Evolutionary conservation across 2,797 vertebrate genomes (phyloP).

Genomic region (Australoheros facetus): DNA sequence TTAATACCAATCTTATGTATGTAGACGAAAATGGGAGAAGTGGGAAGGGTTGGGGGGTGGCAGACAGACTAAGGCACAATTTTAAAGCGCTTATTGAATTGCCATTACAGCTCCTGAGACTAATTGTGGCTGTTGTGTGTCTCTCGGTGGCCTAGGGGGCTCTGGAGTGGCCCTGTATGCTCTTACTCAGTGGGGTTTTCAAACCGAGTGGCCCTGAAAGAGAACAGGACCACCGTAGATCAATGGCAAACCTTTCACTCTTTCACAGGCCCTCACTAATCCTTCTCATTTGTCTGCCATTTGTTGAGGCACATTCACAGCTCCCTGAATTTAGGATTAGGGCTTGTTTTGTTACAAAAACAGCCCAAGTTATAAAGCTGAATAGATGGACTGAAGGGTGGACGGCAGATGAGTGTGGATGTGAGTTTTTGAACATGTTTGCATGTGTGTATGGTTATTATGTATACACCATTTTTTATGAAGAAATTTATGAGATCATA

Average conservation of each 20-base stretch:
- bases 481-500: constrained; percentile 36
- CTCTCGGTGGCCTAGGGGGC: constrained; percentile 77
- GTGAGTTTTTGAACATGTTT: constrained; percentile 51
- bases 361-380: constrained; percentile 80
- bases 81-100: constrained; percentile 82
- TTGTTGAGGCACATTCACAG: constrained; percentile 84
- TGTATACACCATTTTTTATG: constrained; percentile 36
- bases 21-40: constrained; percentile 72
- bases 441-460: constrained; percentile 43
- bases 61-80: constrained; percentile 73
- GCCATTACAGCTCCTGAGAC: constrained; percentile 82
- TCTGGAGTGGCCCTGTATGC: constrained; percentile 80
- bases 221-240: constrained; percentile 84
- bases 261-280: constrained; percentile 81
- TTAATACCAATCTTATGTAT: constrained; percentile 82
- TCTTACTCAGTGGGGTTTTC: constrained; percentile 82
- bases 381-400: constrained; percentile 74
- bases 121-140: constrained; percentile 83
- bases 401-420: constrained; percentile 58
- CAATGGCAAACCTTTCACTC: constrained; percentile 83
- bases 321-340: constrained; percentile 85
- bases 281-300: constrained; percentile 84
- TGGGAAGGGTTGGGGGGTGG: constrained; percentile 66
- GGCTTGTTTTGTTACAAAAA: constrained; percentile 86
- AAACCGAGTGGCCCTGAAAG: constrained; percentile 82